These are phyloP conservation scores for Pseudorhiza aurosa DNA, from an alignment of 30 jellyfish, hydroid and myxozoan genomes.

Conservation along the genomic window DNA sequence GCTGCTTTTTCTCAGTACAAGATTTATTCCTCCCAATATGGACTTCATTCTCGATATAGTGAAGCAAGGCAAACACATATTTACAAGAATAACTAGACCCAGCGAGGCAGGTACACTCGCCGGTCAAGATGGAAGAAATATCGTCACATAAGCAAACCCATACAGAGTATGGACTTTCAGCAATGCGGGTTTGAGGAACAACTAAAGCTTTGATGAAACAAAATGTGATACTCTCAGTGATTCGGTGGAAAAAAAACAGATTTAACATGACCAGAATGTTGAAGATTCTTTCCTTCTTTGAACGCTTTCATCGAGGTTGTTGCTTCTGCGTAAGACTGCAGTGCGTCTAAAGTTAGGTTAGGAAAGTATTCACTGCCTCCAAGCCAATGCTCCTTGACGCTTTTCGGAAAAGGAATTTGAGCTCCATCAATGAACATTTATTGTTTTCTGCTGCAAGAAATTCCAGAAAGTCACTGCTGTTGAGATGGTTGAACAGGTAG, in stretches of 20 bases:
- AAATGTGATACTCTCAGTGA: conserved; percentile 7
- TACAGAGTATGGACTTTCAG: conserved; percentile 49
- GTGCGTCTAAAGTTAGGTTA: conserved; percentile 6
- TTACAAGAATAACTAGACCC: conserved; percentile 20
- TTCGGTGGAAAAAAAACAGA: conserved; percentile 6
- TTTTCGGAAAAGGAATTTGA: conserved; percentile 37
- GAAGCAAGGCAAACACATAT: conserved; percentile 26
- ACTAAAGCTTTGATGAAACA: conserved; percentile 52
- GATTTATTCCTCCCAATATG: conserved; percentile 22
- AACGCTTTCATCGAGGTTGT: conserved; percentile 35
- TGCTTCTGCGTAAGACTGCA: conserved; percentile 13
- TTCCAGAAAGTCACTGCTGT: too few species aligned
- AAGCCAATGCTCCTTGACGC: conserved; percentile 8
- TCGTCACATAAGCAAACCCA: conserved; percentile 47
- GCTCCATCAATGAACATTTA: conserved; percentile 36
- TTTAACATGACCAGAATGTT: conserved; percentile 35
- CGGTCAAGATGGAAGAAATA: conserved; percentile 16
- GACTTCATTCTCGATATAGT: conserved; percentile 14
- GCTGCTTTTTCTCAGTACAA: conserved; percentile 41
- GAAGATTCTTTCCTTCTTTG: conserved; percentile 51
- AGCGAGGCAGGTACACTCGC: conserved; percentile 44
- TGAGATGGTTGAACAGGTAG: conserved; percentile 30
- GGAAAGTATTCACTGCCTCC: conserved; percentile 37
- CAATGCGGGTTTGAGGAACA: conserved; percentile 30
- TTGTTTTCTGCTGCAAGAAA: too few species aligned